Percentiles rank a stretch among this genome's conserved stretches.
Evolutionary conservation across 1,140 invertebrate species (phyloP).

Genomic region (Antheraea mylitta): DNA sequence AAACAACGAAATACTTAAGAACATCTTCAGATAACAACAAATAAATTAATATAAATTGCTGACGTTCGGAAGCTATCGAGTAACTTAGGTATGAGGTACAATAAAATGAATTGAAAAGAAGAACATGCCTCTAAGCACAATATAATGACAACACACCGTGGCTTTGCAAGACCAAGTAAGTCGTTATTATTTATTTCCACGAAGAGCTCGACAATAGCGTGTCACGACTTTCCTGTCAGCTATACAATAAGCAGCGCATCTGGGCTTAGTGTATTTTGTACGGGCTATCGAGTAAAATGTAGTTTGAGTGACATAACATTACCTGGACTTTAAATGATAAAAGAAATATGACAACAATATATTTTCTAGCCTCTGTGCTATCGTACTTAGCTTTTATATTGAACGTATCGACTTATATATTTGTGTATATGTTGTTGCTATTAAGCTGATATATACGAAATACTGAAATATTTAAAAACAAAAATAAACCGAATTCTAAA

Average conservation of each 20-base stretch:
- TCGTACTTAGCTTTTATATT: conserved; percentile 24
- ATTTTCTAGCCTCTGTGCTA: conserved; percentile 21
- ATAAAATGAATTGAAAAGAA: conserved; percentile 40
- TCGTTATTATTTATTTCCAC: conserved; percentile 70
- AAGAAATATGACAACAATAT: conserved; percentile 34
- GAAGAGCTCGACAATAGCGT: conserved; percentile 57
- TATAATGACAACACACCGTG: conserved; percentile 64
- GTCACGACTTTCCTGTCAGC: conserved; percentile 64
- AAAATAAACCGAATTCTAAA: not conserved
- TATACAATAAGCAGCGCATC: conserved; percentile 62
- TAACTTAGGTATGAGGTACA: conserved; percentile 41
- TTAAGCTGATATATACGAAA: not conserved
- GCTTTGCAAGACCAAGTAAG: conserved; percentile 62
- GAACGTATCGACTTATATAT: not conserved
- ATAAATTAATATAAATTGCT: not conserved
- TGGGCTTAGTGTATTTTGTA: conserved; percentile 55
- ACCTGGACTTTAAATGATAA: conserved; percentile 43
- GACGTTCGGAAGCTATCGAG: conserved; percentile 14
- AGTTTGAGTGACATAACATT: conserved; percentile 41
- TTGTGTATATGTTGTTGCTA: not conserved
- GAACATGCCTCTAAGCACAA: conserved; percentile 45
- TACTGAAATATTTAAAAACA: not conserved
- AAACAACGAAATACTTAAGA: not conserved
- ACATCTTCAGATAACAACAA: not conserved
- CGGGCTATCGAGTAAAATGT: conserved; percentile 45